Conservation (phyloP, 1,140 invertebrate species). For the Thaumatotibia leucotreta region DNA sequence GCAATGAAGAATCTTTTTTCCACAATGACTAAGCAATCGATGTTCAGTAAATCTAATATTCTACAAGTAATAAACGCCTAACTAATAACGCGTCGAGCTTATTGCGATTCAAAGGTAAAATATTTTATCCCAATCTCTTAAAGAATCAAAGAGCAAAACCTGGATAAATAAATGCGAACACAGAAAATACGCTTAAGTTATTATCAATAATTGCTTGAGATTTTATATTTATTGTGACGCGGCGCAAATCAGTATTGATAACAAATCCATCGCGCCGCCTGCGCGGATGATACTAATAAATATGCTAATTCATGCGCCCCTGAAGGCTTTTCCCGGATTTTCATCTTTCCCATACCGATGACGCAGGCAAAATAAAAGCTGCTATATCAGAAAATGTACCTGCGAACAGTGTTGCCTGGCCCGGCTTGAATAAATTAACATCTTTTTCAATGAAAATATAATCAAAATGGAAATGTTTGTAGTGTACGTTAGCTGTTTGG, state of each 20-base stretch:
- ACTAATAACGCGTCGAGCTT: too few relatives aligned
- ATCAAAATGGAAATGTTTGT: conserved; percentile 5
- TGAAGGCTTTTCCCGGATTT: conserved; percentile 52
- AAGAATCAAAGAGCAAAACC: too few relatives aligned
- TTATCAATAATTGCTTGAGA: conserved; percentile 16
- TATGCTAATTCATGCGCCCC: conserved; percentile 53
- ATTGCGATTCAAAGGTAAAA: too few relatives aligned
- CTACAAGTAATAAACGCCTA: too few relatives aligned
- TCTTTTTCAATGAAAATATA: background rate
- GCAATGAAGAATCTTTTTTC: too few relatives aligned
- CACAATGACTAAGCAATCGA: too few relatives aligned
- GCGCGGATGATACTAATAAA: conserved; percentile 53
- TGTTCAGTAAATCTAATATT: too few relatives aligned
- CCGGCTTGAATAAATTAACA: conserved; percentile 10
- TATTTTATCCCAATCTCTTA: too few relatives aligned
- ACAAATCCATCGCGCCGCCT: conserved; percentile 31
- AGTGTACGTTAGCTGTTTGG: background rate
- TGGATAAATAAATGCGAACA: too few relatives aligned
- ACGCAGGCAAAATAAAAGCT: conserved; percentile 42
- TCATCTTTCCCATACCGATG: conserved; percentile 42
- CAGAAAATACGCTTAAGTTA: background rate
- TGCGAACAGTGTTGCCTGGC: conserved; percentile 18
- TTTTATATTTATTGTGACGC: conserved; percentile 32
- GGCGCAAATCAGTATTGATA: conserved; percentile 40
- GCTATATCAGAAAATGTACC: conserved; percentile 35